Evolutionary conservation across 2,797 vertebrate species (phyloP), one percentile per base, ranked within the genome.

Genomic region (Mormyrus proboscirostris): DNA sequence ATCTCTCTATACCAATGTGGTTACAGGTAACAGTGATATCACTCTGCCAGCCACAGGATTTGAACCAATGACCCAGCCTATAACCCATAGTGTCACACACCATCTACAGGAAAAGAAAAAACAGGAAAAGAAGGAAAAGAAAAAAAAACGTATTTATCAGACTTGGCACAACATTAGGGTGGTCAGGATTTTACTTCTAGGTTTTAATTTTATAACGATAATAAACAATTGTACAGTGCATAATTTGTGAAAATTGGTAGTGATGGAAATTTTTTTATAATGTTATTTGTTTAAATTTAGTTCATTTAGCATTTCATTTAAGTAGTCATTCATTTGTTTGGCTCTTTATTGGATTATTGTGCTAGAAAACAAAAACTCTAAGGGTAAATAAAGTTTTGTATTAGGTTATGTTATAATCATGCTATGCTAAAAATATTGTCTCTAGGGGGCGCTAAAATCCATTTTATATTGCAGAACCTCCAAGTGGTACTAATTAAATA

Each of bases 401-500:
- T 44, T 47, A 82, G 76, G 19, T 82, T 22, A 47, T 82, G 29
- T 44, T 79, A 44, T 44, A 79, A 41, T n/a, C 19, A 82, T 16
- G 8, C 38, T 44, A n/a, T n/a, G 5, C 76, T 47, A 82, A 47
- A 8, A 22, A 82, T 82, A 82, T 82, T 19, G 76, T 82, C 76
- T 82, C 76, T n/a, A 82, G 76, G 76, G 38, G 76, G 76, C 41
- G 76, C 76, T 82, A 82, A 47, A 82, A 22, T 82, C 41, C 19
- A 8, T 47, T 19, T 47, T 47, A 82, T 82, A 47, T 82, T 47
- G 19, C 41, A 8, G 7, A 82, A 82, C 38, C 44, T 44, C 73
- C 38, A 89, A 89, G 57, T 25, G 76, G 33, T 89, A 25, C 73
- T 88, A 83, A 82, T 79, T 69, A 88, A 88, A 88, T 79, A 88